Conservation (phyloP, 2,113 vertebrate genomes). For the Aix galericulata region DNA sequence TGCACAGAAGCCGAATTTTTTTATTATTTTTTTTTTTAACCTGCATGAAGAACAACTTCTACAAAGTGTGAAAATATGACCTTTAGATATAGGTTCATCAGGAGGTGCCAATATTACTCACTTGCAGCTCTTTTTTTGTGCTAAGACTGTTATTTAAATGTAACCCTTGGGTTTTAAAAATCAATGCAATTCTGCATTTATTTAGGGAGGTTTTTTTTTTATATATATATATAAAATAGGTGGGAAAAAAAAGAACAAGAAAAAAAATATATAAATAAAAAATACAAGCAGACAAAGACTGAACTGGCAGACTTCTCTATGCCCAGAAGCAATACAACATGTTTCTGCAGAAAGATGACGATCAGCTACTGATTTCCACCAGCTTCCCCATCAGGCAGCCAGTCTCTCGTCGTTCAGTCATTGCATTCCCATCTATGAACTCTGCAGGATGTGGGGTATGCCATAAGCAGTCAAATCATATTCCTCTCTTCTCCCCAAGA, state of each 20-base stretch:
- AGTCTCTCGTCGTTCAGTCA: neutral
- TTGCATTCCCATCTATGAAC: neutral
- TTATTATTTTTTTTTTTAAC: neutral
- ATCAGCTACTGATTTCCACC: conserved; percentile 6
- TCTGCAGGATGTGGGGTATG: neutral
- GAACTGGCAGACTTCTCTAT: neutral
- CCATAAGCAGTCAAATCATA: neutral
- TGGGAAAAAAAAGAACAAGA: too few species aligned
- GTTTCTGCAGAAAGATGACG: neutral
- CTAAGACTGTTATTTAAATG: neutral
- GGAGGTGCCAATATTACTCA: neutral
- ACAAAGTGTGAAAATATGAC: neutral
- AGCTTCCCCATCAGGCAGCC: neutral
- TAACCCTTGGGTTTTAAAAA: neutral
- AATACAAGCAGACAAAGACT: neutral
- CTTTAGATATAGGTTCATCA: neutral
- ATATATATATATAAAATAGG: too few species aligned
- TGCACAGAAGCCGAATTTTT: neutral
- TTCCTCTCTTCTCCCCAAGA: neutral
- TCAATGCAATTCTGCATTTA: neutral
- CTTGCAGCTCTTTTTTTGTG: neutral
- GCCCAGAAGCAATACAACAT: neutral
- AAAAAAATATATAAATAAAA: neutral
- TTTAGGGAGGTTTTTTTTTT: neutral
- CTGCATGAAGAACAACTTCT: neutral